phyloP scores from a whole-genome alignment of 1,140 invertebrate species.

The Eubasilissa regina region DNA sequence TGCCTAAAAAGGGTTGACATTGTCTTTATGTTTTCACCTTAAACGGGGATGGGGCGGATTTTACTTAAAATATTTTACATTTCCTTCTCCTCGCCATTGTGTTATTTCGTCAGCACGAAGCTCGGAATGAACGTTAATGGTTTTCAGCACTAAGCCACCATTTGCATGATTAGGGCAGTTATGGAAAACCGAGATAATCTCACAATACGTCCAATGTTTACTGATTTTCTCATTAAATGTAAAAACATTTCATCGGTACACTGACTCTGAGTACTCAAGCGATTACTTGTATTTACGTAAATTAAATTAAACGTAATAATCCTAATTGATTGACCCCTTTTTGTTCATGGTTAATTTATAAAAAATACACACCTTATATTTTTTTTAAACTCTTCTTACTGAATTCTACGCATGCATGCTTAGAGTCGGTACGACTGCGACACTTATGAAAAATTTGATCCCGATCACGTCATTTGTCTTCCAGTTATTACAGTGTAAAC shows the following conservation, averaged over 20 bases:
- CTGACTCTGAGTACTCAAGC: neutral
- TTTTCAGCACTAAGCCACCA: conserved; percentile 38
- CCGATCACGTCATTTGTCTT: too few species aligned
- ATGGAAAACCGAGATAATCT: conserved; percentile 24
- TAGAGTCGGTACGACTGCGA: too few species aligned
- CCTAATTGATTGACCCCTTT: too few species aligned
- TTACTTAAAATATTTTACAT: conserved; percentile 36
- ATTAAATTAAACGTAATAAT: too few species aligned
- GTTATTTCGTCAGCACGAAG: conserved; percentile 33
- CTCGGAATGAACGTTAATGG: conserved; percentile 37
- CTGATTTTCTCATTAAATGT: neutral
- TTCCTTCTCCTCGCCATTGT: conserved; percentile 17
- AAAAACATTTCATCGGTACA: neutral
- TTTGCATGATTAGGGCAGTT: conserved; percentile 25
- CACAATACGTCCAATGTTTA: conserved; percentile 8
- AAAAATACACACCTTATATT: too few species aligned
- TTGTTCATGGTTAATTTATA: too few species aligned
- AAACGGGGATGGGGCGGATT: conserved; percentile 14
- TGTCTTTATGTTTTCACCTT: conserved; percentile 23
- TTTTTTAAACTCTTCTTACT: too few species aligned
- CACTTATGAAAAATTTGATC: too few species aligned
- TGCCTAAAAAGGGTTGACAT: conserved; percentile 25
- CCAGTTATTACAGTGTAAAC: too few species aligned
- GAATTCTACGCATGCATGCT: too few species aligned
- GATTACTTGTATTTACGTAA: neutral